These are phyloP conservation scores for Neolamprologus cancellatus DNA, from an alignment of 2,113 vertebrate species.

Conservation along the genomic window DNA sequence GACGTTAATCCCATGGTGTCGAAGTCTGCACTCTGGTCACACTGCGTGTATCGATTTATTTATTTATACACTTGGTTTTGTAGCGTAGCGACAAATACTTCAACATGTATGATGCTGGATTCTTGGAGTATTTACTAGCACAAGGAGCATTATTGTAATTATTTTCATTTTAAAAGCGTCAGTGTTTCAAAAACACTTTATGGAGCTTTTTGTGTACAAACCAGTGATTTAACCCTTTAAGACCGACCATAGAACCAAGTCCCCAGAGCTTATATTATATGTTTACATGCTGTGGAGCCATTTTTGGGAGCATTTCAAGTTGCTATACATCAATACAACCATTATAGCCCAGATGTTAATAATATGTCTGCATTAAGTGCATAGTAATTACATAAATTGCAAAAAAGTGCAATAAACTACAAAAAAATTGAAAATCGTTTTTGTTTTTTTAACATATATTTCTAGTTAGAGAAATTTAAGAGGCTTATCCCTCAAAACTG, in stretches of 20 bases:
- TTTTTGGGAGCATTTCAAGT: too few relatives aligned
- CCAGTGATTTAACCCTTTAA: background rate
- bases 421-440: too few relatives aligned
- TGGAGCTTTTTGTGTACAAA: background rate
- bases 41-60: background rate
- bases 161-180: background rate
- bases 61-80: background rate
- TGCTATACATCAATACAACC: too few relatives aligned
- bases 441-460: too few relatives aligned
- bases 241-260: fast-evolving
- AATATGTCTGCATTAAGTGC: too few relatives aligned
- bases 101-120: background rate
- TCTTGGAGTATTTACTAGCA: background rate
- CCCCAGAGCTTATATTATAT: too few relatives aligned
- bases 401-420: too few relatives aligned
- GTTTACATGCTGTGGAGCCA: too few relatives aligned
- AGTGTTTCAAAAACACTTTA: background rate
- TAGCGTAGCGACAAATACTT: background rate
- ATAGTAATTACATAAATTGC: too few relatives aligned
- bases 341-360: too few relatives aligned
- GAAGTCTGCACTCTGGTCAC: background rate
- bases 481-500: too few relatives aligned
- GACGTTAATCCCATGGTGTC: background rate
- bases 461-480: too few relatives aligned
- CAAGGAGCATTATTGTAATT: background rate